A percentile compares a stretch with the other conserved stretches of the same genome.
Evolutionary conservation across 2,113 vertebrate species (phyloP).

Genomic region (Mobula birostris): DNA sequence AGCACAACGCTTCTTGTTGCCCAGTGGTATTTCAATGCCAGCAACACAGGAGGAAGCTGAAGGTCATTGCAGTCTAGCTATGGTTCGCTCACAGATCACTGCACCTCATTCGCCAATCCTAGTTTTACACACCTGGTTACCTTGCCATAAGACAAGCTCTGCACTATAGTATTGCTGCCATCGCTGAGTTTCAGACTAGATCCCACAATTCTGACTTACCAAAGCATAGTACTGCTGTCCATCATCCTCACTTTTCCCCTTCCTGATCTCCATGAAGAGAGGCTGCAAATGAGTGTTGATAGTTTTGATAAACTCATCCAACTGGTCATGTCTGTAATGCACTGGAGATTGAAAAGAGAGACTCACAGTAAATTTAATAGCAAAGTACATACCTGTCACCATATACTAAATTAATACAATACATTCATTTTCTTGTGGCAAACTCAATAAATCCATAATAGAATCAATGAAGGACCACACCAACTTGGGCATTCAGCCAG

Average conservation of each 20-base stretch:
- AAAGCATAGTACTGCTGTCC: conserved; percentile 73
- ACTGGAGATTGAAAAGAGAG: conserved; percentile 50
- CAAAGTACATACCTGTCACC: background rate
- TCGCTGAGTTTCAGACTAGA: too few species aligned
- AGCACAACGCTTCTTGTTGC: too few species aligned
- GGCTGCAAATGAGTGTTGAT: conserved; percentile 79
- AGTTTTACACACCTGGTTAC: background rate
- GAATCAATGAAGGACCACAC: too few species aligned
- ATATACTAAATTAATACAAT: too few species aligned
- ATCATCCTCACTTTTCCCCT: conserved; percentile 68
- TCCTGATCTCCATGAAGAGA: conserved; percentile 82
- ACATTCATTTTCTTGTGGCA: too few species aligned
- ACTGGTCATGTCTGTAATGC: conserved; percentile 55
- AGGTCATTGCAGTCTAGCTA: background rate
- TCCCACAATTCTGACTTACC: conserved; percentile 55
- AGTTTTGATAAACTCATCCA: conserved; percentile 75
- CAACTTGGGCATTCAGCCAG: too few species aligned
- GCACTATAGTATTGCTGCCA: background rate
- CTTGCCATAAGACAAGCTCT: background rate
- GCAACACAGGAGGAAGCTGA: too few species aligned
- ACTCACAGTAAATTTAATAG: background rate
- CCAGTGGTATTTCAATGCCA: too few species aligned
- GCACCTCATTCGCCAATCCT: background rate
- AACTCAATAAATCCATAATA: too few species aligned
- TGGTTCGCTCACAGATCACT: background rate